phyloP scores from a whole-genome alignment of 2,113 vertebrate genomes.

The Scartelaos histophorus region DNA sequence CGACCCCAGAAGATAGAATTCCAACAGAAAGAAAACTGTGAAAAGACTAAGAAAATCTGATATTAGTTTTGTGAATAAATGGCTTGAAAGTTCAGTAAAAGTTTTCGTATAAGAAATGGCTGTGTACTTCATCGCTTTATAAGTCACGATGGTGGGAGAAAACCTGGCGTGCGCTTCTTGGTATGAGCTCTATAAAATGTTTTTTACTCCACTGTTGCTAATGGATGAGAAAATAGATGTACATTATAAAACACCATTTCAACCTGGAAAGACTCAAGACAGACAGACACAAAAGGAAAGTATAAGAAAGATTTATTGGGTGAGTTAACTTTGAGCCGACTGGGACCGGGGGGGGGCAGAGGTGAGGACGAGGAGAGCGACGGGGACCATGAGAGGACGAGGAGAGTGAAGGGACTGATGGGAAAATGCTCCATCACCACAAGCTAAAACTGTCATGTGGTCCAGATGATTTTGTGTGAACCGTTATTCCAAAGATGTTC shows the following conservation, averaged over 20 bases:
- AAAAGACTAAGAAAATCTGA: neutral
- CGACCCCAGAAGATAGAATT: neutral
- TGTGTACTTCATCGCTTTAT: neutral
- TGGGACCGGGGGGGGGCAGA: too few species aligned
- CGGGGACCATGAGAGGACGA: too few species aligned
- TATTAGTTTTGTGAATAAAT: neutral
- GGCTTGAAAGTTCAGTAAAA: neutral
- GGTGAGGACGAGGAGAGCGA: too few species aligned
- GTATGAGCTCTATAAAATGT: neutral
- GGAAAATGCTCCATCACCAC: neutral
- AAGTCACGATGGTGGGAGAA: neutral
- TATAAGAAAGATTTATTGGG: too few species aligned
- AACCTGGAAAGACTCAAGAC: too few species aligned
- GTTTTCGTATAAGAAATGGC: neutral
- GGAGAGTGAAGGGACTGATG: too few species aligned
- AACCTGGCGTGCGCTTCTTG: neutral
- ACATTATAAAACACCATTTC: neutral
- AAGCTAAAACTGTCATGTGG: neutral
- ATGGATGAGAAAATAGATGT: neutral
- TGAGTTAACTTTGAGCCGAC: too few species aligned
- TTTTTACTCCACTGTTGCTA: neutral
- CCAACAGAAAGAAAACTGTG: neutral
- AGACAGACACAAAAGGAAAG: too few species aligned
- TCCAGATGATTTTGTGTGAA: constrained; percentile 16
- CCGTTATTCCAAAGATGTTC: constrained; percentile 4